Evolutionary conservation across 92 coral and sea anemone genomes (phyloP).

Genomic region (Porites evermanni): DNA sequence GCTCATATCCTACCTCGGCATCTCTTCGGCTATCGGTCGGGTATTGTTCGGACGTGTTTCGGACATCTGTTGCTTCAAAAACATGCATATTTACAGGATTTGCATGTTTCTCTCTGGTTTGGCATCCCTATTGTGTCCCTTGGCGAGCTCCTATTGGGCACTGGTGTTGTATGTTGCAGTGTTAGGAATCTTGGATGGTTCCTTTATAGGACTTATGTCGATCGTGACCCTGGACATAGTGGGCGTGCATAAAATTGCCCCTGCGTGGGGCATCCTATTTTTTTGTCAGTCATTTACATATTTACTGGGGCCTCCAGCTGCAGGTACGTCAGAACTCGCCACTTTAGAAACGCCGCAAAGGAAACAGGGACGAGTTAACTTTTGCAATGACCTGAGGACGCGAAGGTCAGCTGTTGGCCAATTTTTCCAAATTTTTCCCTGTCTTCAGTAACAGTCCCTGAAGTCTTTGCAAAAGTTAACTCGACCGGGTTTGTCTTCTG

Average conservation of each 20-base stretch:
- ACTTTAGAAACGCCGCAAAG: neutral
- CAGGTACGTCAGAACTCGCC: constrained; percentile 64
- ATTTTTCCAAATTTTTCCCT: no score
- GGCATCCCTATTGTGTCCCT: constrained; percentile 79
- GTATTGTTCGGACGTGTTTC: constrained; percentile 88
- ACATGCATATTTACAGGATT: constrained; percentile 79
- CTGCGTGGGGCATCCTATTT: constrained; percentile 95
- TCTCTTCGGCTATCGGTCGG: constrained; percentile 94
- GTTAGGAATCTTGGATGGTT: constrained; percentile 93
- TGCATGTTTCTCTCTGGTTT: constrained; percentile 85
- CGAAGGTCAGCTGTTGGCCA: no score
- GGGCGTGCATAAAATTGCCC: constrained; percentile 84
- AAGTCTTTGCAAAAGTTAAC: no score
- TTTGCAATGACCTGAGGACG: neutral
- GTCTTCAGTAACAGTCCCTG: no score
- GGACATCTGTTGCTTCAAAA: constrained; percentile 80
- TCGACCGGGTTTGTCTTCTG: no score
- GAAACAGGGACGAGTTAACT: neutral
- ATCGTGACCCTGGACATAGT: constrained; percentile 91
- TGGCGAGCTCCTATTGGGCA: constrained; percentile 78
- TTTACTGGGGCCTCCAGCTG: constrained; percentile 94
- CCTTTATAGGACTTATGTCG: constrained; percentile 93
- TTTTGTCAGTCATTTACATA: constrained; percentile 97
- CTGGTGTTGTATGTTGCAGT: constrained; percentile 79
- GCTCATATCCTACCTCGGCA: constrained; percentile 96